Conservation (phyloP, 2,797 vertebrate genomes). For the Numenius phaeopus region DNA sequence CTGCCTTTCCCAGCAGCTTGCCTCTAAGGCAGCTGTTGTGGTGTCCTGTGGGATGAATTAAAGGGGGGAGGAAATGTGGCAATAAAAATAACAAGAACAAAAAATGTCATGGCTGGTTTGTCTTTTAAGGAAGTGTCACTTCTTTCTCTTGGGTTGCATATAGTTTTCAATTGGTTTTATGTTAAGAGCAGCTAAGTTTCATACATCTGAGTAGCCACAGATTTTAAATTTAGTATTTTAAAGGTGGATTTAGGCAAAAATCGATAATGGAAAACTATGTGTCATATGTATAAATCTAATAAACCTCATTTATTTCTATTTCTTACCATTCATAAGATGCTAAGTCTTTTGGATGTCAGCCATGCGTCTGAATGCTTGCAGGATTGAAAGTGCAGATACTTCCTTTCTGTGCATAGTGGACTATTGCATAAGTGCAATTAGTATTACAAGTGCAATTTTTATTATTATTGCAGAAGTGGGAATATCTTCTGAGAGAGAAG, state of each 20-base stretch:
- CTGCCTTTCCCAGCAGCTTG: background rate
- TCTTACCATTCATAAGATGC: background rate
- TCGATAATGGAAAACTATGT: background rate
- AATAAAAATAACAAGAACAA: background rate
- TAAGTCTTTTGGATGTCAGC: background rate
- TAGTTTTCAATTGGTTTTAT: background rate
- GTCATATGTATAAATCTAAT: background rate
- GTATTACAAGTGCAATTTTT: no score
- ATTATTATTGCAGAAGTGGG: no score
- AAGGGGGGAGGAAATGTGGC: background rate
- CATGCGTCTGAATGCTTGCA: background rate
- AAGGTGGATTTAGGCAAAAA: background rate
- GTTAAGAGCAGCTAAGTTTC: background rate
- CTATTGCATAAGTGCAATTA: background rate
- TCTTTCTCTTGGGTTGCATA: background rate
- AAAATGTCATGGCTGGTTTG: background rate
- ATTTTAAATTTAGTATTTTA: background rate
- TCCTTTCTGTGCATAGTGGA: background rate
- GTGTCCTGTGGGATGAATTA: background rate
- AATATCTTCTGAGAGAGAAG: background rate
- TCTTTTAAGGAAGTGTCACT: background rate
- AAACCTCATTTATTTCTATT: background rate
- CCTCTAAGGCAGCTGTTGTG: background rate
- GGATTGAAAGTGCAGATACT: background rate
- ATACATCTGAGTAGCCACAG: background rate